phyloP scores from a whole-genome alignment of 2,888 invertebrate species.

The Poecilobothrus nobilitatus region DNA sequence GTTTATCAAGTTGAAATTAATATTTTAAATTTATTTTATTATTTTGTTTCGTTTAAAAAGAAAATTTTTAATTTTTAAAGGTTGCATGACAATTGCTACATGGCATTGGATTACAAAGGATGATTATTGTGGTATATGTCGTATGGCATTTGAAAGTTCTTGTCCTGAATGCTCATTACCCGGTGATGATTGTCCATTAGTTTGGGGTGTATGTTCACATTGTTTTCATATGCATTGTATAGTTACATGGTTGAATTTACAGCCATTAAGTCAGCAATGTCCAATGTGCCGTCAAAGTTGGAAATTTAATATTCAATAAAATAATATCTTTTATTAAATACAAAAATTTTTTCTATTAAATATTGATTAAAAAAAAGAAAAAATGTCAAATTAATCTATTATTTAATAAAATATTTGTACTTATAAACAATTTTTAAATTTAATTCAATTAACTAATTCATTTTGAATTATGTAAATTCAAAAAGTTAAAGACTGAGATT shows the following conservation, averaged over 20 bases:
- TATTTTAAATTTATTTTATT: too few relatives aligned
- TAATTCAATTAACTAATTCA: too few relatives aligned
- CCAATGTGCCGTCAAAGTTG: slow-evolving; percentile 99
- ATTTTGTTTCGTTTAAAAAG: too few relatives aligned
- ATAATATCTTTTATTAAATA: not conserved
- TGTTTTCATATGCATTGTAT: slow-evolving; percentile 99
- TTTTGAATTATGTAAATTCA: too few relatives aligned
- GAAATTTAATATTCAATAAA: slow-evolving; percentile 83
- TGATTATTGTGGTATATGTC: slow-evolving; percentile 98
- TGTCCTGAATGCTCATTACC: slow-evolving; percentile 96
- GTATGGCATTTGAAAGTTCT: slow-evolving; percentile 97
- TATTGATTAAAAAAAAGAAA: too few relatives aligned
- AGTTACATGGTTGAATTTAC: slow-evolving; percentile 96
- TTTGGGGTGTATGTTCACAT: slow-evolving; percentile 98
- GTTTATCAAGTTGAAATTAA: too few relatives aligned
- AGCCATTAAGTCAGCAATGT: slow-evolving; percentile 76
- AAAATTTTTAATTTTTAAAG: slow-evolving; percentile 38
- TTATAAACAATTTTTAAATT: too few relatives aligned
- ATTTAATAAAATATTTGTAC: too few relatives aligned
- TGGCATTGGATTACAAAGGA: slow-evolving; percentile 99
- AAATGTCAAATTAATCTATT: too few relatives aligned
- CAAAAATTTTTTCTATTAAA: too few relatives aligned
- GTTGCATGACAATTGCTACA: slow-evolving; percentile 92
- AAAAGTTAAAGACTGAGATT: too few relatives aligned
- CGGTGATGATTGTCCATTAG: slow-evolving; percentile 95